Conservation (phyloP, 2,113 vertebrate species). For the Ginglymostoma cirratum region DNA sequence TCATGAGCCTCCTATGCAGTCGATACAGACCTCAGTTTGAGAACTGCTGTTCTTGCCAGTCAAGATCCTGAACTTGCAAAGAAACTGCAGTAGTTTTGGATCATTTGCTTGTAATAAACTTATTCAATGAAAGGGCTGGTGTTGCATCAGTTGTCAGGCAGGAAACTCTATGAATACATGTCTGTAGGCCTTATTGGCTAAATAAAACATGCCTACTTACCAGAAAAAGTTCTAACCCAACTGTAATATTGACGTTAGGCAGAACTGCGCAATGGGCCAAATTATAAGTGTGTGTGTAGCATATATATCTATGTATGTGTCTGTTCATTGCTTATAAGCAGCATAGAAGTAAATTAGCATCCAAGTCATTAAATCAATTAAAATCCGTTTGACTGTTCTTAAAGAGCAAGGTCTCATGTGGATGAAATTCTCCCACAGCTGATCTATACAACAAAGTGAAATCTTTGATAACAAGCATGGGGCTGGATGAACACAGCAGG, state of each 20-base stretch:
- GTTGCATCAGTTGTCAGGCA: background rate
- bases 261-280: background rate
- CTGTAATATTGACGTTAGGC: too few relatives aligned
- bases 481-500: too few relatives aligned
- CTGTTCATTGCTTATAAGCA: background rate
- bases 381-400: background rate
- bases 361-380: background rate
- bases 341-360: background rate
- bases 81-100: background rate
- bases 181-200: background rate
- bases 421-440: background rate
- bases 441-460: background rate
- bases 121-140: background rate
- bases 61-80: background rate
- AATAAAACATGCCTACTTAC: background rate
- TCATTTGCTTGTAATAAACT: background rate
- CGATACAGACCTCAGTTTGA: background rate
- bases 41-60: background rate
- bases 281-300: background rate
- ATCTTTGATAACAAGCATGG: too few relatives aligned
- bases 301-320: background rate
- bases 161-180: background rate
- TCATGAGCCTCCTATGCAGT: background rate
- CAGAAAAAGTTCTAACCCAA: background rate
- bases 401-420: background rate